A percentile compares a stretch with the other conserved stretches of the same genome.
These are phyloP conservation scores for Stramonita haemastoma DNA, from an alignment of 2,888 invertebrate species.

Conservation along the genomic window DNA sequence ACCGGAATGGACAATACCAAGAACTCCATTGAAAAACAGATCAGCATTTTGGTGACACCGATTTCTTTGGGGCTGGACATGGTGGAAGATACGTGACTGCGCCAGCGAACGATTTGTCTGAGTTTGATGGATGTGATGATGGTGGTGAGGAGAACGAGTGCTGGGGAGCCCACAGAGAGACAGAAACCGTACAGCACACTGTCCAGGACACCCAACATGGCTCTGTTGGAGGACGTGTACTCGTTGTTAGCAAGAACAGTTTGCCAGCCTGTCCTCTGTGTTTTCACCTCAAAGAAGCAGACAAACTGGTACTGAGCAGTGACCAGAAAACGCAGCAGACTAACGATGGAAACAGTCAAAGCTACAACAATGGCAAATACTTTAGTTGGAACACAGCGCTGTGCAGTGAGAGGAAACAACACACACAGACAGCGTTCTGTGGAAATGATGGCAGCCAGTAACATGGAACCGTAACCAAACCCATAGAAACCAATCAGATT, in stretches of 20 bases:
- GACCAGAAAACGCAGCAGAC: slow-evolving; percentile 16
- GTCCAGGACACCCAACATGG: neutral
- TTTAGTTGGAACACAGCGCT: neutral
- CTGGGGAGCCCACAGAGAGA: slow-evolving; percentile 8
- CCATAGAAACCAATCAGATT: slow-evolving; percentile 31
- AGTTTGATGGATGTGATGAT: slow-evolving; percentile 28
- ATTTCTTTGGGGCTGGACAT: neutral
- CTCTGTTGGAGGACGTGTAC: slow-evolving; percentile 9
- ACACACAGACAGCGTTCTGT: slow-evolving; percentile 34
- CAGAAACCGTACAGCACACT: slow-evolving; percentile 20
- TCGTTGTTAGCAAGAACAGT: neutral
- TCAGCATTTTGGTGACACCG: slow-evolving; percentile 22
- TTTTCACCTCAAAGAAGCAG: neutral
- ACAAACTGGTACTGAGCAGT: slow-evolving; percentile 25
- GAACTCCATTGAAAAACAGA: slow-evolving; percentile 27
- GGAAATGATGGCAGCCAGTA: slow-evolving; percentile 24
- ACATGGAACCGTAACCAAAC: slow-evolving; percentile 26
- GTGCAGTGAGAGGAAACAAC: slow-evolving; percentile 12
- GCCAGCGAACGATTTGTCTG: neutral
- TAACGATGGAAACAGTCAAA: neutral
- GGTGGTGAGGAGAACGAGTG: slow-evolving; percentile 18
- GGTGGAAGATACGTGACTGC: neutral
- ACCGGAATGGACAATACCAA: slow-evolving; percentile 21
- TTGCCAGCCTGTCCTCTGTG: neutral
- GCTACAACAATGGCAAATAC: neutral